Conservation (phyloP, 1,140 invertebrate genomes). For the Hermetia illucens region DNA sequence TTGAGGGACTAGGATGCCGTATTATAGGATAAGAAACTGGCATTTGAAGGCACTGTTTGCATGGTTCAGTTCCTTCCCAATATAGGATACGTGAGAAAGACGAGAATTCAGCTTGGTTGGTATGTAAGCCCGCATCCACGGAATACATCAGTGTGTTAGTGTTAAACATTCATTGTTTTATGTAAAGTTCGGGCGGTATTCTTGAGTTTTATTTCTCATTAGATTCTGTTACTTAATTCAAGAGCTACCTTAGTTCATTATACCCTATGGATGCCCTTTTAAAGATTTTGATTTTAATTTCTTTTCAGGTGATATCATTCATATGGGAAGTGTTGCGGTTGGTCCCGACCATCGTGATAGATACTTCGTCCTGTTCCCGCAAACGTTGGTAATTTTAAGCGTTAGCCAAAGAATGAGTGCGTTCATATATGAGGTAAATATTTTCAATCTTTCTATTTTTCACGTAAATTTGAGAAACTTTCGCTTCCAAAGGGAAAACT, state of each 20-base stretch:
- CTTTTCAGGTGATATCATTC: slow-evolving; percentile 34
- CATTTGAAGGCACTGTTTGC: too few species aligned
- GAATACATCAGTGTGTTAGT: too few species aligned
- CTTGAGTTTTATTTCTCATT: too few species aligned
- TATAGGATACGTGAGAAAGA: too few species aligned
- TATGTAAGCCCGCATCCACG: too few species aligned
- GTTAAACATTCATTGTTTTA: too few species aligned
- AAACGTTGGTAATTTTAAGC: slow-evolving; percentile 75
- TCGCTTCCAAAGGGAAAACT: slow-evolving; percentile 60
- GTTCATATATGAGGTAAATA: slow-evolving; percentile 84
- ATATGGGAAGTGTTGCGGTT: slow-evolving; percentile 79
- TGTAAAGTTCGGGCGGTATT: too few species aligned
- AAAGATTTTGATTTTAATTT: not conserved
- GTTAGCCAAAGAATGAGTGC: slow-evolving; percentile 82
- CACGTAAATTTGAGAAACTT: not conserved
- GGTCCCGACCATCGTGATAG: slow-evolving; percentile 70
- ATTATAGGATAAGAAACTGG: too few species aligned
- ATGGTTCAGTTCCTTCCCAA: too few species aligned
- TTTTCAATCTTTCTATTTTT: slow-evolving; percentile 5
- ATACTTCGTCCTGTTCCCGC: slow-evolving; percentile 84
- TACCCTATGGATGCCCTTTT: not conserved
- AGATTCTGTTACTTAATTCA: too few species aligned
- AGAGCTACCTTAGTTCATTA: not conserved
- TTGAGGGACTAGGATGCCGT: too few species aligned
- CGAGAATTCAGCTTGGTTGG: too few species aligned